These are phyloP conservation scores for Pseudochromis fuscus DNA, from an alignment of 2,797 vertebrate genomes.

Conservation along the genomic window DNA sequence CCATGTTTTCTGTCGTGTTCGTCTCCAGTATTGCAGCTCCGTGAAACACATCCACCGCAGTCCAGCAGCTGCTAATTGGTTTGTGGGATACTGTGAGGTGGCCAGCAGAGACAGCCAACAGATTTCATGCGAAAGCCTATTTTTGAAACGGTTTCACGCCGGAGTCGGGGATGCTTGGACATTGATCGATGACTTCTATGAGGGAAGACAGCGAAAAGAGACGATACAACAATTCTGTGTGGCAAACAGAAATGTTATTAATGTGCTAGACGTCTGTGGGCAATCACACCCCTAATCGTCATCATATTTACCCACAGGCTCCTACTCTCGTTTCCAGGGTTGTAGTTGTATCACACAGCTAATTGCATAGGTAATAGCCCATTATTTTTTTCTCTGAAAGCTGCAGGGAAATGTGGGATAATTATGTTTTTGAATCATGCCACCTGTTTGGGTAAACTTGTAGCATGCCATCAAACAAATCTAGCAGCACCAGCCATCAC, in stretches of 20 bases:
- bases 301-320: constrained; percentile 23
- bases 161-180: constrained; percentile 21
- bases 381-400: constrained; percentile 4
- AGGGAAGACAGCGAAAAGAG: constrained; percentile 20
- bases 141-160: constrained; percentile 20
- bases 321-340: not conserved
- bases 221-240: constrained; percentile 18
- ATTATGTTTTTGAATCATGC: constrained; percentile 27
- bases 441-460: constrained; percentile 7
- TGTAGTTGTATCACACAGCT: constrained; percentile 11
- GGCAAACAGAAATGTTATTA: constrained; percentile 38
- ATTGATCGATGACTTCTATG: constrained; percentile 43
- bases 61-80: constrained; percentile 20
- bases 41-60: not conserved
- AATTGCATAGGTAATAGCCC: constrained; percentile 30
- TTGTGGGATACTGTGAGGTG: constrained; percentile 17
- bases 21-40: constrained; percentile 2
- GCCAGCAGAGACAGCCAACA: constrained; percentile 13
- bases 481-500: not conserved
- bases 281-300: constrained; percentile 26
- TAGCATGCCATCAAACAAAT: not conserved
- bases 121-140: constrained; percentile 21
- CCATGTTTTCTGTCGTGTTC: not conserved
- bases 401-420: constrained; percentile 22
- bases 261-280: constrained; percentile 23